Evolutionary conservation across 2,797 vertebrate genomes (phyloP), one percentile per base, ranked within the genome.

Genomic region (Chrysolophus pictus): DNA sequence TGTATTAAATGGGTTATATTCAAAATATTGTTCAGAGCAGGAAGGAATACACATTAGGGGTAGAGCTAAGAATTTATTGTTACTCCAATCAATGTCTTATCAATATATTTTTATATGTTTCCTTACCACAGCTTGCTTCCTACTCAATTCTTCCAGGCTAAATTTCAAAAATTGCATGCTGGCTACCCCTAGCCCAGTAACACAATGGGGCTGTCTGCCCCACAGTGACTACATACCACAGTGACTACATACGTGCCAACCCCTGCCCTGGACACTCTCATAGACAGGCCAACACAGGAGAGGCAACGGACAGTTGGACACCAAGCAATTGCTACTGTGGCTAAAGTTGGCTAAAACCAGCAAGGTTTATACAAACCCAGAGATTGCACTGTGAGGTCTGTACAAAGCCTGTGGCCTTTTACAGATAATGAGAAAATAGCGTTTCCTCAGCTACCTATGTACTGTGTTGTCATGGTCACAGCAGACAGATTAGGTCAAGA

Each of bases 161-260:
- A 74, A 28, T 4, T 16, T 1, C 55, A 15, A 68, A 33, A 68
- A 59, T 29, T 28, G 7, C 53, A 44, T 5, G 17, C 22, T 14
- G 16, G 6, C 31, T 29, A 64, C 15, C 21, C 18, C 14, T 23
- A 53, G n/a, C 22, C 39, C 22, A 0, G n/a, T 22, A 62, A 4
- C 10, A 18, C 2, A 0, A 22, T 31, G 39, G 47, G 47, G 8
- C 13, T 55, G 12, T 46, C 53, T 63, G n/a, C 37, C 49, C n/a
- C 1, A 1, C 47, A 72, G 47, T 21, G 49, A 33, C 23, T 58
- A 15, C 0, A 1, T 4, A 4, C 10, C 1, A 1, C 47, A 72
- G 47, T 21, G 49, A 33, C 23, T 58, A 15, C 0, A 1, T 4
- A 26, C 8, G 3, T n/a, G 29, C 29, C 21, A 51, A 19, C 11